Conservation (phyloP, 2,888 invertebrate species). For the Aricia artaxerxes region DNA sequence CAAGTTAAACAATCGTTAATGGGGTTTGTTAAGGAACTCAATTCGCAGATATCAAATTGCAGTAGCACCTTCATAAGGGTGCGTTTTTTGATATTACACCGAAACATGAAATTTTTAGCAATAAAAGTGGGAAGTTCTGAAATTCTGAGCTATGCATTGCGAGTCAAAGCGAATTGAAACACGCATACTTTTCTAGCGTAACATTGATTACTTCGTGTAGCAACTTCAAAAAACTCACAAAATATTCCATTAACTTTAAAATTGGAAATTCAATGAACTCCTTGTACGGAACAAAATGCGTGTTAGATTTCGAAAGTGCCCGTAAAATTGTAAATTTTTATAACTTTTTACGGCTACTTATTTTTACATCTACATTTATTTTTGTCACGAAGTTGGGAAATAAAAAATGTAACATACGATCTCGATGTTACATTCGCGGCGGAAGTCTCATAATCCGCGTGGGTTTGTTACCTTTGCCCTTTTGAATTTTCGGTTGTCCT, state of each 20-base stretch:
- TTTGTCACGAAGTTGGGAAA: background rate
- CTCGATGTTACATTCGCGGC: background rate
- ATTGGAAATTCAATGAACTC: background rate
- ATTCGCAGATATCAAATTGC: background rate
- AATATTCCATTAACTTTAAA: background rate
- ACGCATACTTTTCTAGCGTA: conserved; percentile 15
- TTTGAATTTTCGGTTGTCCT: conserved; percentile 88
- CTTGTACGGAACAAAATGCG: background rate
- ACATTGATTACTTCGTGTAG: conserved; percentile 46
- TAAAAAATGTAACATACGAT: background rate
- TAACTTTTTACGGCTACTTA: background rate
- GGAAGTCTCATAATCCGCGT: background rate
- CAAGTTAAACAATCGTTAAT: background rate
- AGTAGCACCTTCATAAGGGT: background rate
- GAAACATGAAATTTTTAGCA: background rate
- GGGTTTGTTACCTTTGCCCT: conserved; percentile 83
- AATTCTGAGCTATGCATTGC: background rate
- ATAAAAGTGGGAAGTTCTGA: background rate
- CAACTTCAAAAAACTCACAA: background rate
- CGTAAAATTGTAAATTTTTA: background rate
- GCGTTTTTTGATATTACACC: background rate
- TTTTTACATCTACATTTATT: background rate
- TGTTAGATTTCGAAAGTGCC: background rate
- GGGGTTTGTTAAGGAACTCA: background rate
- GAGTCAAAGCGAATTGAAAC: conserved; percentile 14